A percentile compares a stretch with the other conserved stretches of the same genome.
These are phyloP conservation scores for Deroptyus accipitrinus DNA, from an alignment of 2,113 vertebrate genomes.

Conservation along the genomic window DNA sequence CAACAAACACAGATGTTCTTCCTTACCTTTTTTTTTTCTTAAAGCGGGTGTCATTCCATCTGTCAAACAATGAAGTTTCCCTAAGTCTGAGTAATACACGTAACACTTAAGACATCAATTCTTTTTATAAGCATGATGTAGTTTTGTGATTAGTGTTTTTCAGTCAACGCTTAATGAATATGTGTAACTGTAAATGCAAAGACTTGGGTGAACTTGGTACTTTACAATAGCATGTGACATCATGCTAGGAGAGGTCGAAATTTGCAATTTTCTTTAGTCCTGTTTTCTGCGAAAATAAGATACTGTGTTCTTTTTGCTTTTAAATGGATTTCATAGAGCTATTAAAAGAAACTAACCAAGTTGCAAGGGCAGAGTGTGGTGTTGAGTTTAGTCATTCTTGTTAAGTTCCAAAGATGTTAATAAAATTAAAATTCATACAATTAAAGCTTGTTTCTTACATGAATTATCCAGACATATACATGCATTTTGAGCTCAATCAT, in stretches of 20 bases:
- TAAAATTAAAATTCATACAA: neutral
- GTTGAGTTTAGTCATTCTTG: neutral
- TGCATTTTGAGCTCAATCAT: neutral
- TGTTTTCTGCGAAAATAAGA: neutral
- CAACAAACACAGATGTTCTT: conserved; percentile 35
- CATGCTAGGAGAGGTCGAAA: neutral
- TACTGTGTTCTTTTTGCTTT: neutral
- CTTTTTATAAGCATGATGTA: neutral
- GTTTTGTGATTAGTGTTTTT: neutral
- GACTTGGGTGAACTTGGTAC: neutral
- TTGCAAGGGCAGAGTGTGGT: fast-evolving
- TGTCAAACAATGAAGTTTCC: conserved; percentile 16
- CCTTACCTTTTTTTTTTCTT: neutral
- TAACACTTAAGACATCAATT: neutral
- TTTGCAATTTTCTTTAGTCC: neutral
- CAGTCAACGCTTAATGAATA: neutral
- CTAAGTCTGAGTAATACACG: neutral
- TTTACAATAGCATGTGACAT: neutral
- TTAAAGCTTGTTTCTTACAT: neutral
- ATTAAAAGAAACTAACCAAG: neutral
- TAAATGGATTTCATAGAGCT: neutral
- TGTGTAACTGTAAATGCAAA: neutral
- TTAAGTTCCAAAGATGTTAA: neutral
- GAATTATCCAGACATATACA: neutral
- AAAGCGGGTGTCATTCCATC: conserved; percentile 28